These are phyloP conservation scores for Ceuthmochares aereus DNA, from an alignment of 2,113 vertebrate species.

Conservation along the genomic window DNA sequence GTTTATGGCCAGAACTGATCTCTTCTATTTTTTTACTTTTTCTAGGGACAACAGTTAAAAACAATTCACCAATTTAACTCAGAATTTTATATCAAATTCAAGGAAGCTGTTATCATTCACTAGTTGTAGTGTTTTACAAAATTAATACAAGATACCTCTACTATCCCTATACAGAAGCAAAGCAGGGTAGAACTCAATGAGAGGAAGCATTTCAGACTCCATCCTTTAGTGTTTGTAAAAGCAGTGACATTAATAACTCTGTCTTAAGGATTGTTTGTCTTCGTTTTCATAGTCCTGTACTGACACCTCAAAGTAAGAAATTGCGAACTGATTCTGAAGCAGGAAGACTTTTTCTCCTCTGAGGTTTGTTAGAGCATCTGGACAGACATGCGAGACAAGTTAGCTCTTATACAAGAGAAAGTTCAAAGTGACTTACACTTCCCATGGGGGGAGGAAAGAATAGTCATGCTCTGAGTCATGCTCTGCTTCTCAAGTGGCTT, in stretches of 20 bases:
- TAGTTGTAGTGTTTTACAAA: background rate
- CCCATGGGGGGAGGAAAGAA: background rate
- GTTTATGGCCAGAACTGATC: background rate
- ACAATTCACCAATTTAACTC: background rate
- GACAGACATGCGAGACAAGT: background rate
- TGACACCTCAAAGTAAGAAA: background rate
- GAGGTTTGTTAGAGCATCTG: constrained; percentile 1
- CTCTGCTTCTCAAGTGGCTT: background rate
- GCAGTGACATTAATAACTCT: background rate
- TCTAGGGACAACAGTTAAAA: background rate
- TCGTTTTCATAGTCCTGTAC: background rate
- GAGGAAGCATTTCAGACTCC: background rate
- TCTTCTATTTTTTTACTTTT: no score
- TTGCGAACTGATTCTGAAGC: background rate
- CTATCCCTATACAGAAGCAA: background rate
- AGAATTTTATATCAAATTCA: background rate
- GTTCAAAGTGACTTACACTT: background rate
- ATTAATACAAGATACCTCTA: background rate
- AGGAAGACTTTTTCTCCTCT: background rate
- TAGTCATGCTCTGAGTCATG: background rate
- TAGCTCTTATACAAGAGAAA: background rate
- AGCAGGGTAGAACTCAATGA: background rate
- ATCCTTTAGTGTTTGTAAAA: background rate
- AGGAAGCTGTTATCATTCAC: background rate
- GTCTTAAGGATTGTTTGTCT: background rate